Percentiles rank a stretch among this genome's conserved stretches.
Conservation (phyloP, 2,113 vertebrate species). For the Eonycteris spelaea region DNA sequence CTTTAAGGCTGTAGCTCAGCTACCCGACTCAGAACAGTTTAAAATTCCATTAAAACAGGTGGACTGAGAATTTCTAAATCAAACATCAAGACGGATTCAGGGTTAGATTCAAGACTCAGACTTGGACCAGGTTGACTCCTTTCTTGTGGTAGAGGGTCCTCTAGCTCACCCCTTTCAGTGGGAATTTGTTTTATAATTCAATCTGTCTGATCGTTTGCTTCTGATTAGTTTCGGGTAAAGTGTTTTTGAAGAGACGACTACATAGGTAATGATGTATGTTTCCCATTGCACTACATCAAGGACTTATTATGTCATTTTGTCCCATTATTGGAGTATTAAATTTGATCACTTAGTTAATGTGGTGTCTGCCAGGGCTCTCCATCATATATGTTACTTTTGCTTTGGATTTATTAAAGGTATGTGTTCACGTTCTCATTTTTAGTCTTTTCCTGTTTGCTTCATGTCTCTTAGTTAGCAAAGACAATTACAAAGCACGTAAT, state of each 20-base stretch:
- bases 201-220: not conserved
- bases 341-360: not conserved
- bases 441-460: constrained; percentile 50
- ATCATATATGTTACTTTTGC: not conserved
- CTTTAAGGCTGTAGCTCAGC: not conserved
- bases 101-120: not conserved
- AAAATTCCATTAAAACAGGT: no score
- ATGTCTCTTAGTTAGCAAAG: constrained; percentile 33
- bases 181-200: not conserved
- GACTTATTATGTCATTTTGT: no score
- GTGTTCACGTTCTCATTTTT: constrained; percentile 32
- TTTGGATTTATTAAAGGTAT: constrained; percentile 56
- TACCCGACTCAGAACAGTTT: not conserved
- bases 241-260: not conserved
- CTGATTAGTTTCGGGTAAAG: not conserved
- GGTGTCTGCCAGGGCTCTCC: not conserved
- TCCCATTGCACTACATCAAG: not conserved
- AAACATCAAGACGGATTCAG: not conserved
- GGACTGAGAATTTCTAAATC: not conserved
- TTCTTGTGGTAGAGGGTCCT: not conserved
- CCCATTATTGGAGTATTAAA: not conserved
- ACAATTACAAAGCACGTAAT: constrained; percentile 23
- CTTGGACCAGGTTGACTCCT: not conserved
- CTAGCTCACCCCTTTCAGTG: not conserved
- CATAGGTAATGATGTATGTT: not conserved